Conservation (phyloP, 2,888 invertebrate genomes). For the Salticus scenicus region DNA sequence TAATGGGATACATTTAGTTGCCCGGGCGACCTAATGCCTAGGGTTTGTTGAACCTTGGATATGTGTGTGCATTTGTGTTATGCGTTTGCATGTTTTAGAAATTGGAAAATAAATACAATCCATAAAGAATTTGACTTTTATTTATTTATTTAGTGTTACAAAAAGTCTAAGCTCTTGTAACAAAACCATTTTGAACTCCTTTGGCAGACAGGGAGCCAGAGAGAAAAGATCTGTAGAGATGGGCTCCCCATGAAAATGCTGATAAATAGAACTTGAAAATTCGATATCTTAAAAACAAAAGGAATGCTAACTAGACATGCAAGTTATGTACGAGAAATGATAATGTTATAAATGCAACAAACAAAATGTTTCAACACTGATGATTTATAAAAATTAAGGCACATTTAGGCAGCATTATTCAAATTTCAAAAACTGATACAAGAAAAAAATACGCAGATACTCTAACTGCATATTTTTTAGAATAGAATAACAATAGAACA, state of each 20-base stretch:
- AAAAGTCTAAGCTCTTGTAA: constrained; percentile 9
- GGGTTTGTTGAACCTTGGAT: too few relatives aligned
- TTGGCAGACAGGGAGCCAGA: background rate
- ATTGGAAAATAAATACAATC: too few relatives aligned
- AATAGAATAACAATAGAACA: too few relatives aligned
- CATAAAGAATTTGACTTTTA: too few relatives aligned
- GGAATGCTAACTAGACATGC: constrained; percentile 4
- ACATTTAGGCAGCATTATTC: constrained; percentile 7
- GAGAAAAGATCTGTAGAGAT: background rate
- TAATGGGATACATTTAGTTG: too few relatives aligned
- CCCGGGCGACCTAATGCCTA: too few relatives aligned
- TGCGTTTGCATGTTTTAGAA: too few relatives aligned
- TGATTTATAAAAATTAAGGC: constrained; percentile 11
- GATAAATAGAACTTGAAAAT: background rate
- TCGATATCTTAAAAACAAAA: background rate
- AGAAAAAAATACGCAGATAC: too few relatives aligned
- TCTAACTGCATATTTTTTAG: too few relatives aligned
- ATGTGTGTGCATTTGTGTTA: too few relatives aligned
- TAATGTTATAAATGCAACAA: constrained; percentile 15
- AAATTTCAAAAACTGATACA: too few relatives aligned
- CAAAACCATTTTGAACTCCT: background rate
- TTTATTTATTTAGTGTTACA: background rate
- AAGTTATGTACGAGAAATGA: constrained; percentile 14
- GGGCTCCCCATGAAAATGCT: background rate
- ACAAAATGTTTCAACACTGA: background rate